Base-by-base conservation (phyloP, 2,888 invertebrate species). In the Lasioglossum zephyrum region DNA sequence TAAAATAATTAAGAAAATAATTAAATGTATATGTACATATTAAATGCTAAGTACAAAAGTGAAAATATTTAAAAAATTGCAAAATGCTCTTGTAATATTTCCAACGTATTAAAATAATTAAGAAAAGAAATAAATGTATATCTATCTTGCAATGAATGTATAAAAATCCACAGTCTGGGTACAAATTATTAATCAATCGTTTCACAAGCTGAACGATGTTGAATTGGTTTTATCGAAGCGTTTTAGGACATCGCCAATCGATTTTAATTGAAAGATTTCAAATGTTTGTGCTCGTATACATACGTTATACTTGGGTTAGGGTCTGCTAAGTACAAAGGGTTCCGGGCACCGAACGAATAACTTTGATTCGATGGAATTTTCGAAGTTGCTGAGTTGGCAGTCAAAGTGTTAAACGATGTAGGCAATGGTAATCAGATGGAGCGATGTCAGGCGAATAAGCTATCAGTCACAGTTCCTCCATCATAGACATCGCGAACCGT, bases 161-260 rank as follows among this genome's bases (percentile, higher is more conserved):
- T 36, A 36, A 36, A 36, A 36, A 3, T 36, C 36, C 36, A 36
- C 36, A 36, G 2, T 36, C 3, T 36, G 1, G 2, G 36, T 36
- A 36, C 36, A 36, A 36, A 36, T 36, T 36, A n/a, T 57, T 57
- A 57, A 57, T n/a, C 53, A n/a, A 53, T 9, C 8, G 9, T 9
- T n/a, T n/a, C 22, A 0, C n/a, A 9, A n/a, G 53, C 9, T 4
- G 9, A 9, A 57, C n/a, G 2, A 57, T n/a, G 2, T 9, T n/a
- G 2, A n/a, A 53, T 2, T 8, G n/a, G 9, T n/a, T n/a, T n/a
- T n/a, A 9, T n/a, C 0, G n/a, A n/a, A 57, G 4, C 1, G 4
- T 57, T 57, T 11, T 4, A n/a, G 57, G 11, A n/a, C 11, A n/a
- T 57, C 9, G n/a, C 11, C 9, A 11, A 57, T 57, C 9, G n/a